phyloP scores from a whole-genome alignment of 2,113 vertebrate species.

The Phaethornis superciliosus region DNA sequence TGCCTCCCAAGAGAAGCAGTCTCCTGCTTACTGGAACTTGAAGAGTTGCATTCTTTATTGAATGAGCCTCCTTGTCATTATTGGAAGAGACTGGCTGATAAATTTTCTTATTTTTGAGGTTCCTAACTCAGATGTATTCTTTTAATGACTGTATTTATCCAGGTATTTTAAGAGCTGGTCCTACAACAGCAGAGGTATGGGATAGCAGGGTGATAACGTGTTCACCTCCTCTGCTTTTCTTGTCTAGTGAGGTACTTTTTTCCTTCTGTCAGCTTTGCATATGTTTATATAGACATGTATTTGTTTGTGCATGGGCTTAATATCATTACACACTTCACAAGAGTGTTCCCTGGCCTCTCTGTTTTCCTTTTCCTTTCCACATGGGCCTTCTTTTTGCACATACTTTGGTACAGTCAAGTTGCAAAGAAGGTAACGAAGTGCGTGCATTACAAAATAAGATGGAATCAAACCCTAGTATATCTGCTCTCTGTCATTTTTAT shows the following conservation, averaged over 20 bases:
- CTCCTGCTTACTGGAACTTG: neutral
- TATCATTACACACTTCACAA: neutral
- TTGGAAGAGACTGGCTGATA: neutral
- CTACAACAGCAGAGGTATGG: neutral
- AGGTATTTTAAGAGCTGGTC: neutral
- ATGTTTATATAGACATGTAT: neutral
- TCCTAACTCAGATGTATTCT: neutral
- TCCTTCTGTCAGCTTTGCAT: neutral
- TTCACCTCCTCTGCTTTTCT: neutral
- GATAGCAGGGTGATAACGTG: neutral
- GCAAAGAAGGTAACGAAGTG: neutral
- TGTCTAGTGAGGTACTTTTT: neutral
- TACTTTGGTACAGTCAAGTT: constrained; percentile 7
- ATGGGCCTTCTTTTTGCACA: neutral
- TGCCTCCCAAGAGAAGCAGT: neutral
- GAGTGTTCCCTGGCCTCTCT: neutral
- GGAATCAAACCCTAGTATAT: neutral
- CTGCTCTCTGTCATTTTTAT: neutral
- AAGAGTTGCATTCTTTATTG: neutral
- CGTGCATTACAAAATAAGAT: neutral
- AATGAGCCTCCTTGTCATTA: neutral
- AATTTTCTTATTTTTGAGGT: neutral
- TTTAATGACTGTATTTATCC: neutral
- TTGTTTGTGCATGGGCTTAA: neutral
- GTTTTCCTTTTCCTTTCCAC: neutral